Base-by-base conservation (phyloP, 2,888 invertebrate genomes). In the Margaritifera margaritifera region DNA sequence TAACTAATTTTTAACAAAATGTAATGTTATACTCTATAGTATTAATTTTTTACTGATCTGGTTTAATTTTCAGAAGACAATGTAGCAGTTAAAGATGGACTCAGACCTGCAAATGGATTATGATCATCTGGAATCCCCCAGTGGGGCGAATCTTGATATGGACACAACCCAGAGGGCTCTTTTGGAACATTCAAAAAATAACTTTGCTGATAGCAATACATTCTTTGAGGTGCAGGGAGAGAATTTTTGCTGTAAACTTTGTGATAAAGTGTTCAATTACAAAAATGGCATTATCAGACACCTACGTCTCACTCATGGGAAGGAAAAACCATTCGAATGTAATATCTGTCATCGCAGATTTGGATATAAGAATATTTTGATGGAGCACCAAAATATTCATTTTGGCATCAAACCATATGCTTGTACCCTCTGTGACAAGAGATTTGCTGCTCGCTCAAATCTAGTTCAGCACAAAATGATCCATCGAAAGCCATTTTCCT, bases 371-470 rank as follows among this genome's bases (percentile, higher is more conserved):
- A 85, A 86, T 73, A 86, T 85, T 58, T 68, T 86, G 66, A 72
- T 85, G 75, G 86, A 86, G 68, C 86, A 86, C 63, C 86, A 86
- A 74, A 86, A 86, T 66, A 80, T 86, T 27, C 86, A 86, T 75
- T 86, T 82, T 71, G 86, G 86, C 20, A 85, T 85, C 57, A 80
- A 85, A 57, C 86, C 86, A 3, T 86, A 86, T 65, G 84, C 84
- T 24, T 86, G 86, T 61, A 82, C 71, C n/a, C 67, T 84, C 68
- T 86, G 86, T 68, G 84, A 85, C 72, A 86, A 85, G 66, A 61
- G 81, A 11, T 86, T 86, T 71, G 85, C 86, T 51, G 86, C 86
- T 31, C 71, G 85, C 5, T 86, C 85, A 15, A 86, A 86, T 71
- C 76, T 85, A 24, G 83, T 86, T 59, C 85, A 85, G 68, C 86